Evolutionary conservation across 1,140 invertebrate species (phyloP), one percentile per base, ranked within the genome.

Genomic region (Battus philenor): DNA sequence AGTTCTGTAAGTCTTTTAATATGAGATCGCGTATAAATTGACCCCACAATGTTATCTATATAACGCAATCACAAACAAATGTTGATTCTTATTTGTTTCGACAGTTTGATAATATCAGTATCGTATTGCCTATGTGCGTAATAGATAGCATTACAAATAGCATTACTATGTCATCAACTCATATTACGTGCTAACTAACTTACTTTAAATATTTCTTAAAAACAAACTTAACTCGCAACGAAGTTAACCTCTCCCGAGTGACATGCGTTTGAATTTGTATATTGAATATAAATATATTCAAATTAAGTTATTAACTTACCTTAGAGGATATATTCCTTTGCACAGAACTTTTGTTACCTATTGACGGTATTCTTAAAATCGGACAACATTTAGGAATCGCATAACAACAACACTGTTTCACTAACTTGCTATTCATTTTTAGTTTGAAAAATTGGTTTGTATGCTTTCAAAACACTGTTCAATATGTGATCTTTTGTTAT

Each of bases 61-160:
- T 68, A 74, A 63, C 61, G 70, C 68, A 81, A 78, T 68, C 53
- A 58, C 44, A 69, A 76, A 74, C 67, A 76, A 68, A 64, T 64
- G 45, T 72, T 77, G 46, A 63, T 41, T 17, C 11, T 29, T 47
- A 41, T 36, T 16, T 30, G 18, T 44, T 48, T 27, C 16, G 13
- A 30, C 34, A 41, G 7, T 49, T 27, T 16, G 45, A 39, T 49
- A 49, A 20, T 47, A 36, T 24, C 26, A 11, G 11, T 30, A 9
- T 9, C 16, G 29, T 29, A 41, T 41, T 26, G 38, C 26, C 12
- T 29, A 9, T 27, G 10, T 18, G 16, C 33, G 33, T 18, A 20
- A 36, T 22, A 36, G 5, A 10, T 34, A 11, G 17, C 4, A 16
- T 20, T 27, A 27, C 24, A 16, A 4, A 29, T 33, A 11, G 18